Evolutionary conservation across 2,113 vertebrate species (phyloP).

Genomic region (Malaclemys terrapin): DNA sequence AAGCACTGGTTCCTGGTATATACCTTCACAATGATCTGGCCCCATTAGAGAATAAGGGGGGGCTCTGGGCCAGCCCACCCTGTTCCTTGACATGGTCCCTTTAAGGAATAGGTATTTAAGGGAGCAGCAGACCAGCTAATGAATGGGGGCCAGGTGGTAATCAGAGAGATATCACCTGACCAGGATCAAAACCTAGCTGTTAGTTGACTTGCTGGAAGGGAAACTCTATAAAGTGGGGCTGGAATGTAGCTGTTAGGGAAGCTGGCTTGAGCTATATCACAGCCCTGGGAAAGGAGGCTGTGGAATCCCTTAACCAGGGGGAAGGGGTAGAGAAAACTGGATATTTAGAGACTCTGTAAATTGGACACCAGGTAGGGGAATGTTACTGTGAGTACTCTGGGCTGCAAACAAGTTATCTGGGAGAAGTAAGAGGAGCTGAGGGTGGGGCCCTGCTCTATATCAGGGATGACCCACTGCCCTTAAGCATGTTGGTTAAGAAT

Average conservation of each 20-base stretch:
- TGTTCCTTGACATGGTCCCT: not conserved
- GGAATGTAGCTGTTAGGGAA: not conserved
- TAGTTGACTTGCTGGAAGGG: not conserved
- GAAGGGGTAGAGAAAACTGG: not conserved
- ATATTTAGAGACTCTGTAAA: not conserved
- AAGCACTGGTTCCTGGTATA: not conserved
- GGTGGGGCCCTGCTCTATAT: not conserved
- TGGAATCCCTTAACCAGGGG: not conserved
- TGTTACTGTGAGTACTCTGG: not conserved
- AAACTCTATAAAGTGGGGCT: not conserved
- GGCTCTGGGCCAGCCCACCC: not conserved
- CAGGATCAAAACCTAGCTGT: not conserved
- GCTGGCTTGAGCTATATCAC: not conserved
- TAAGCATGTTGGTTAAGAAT: not conserved
- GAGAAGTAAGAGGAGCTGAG: not conserved
- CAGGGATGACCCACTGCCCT: not conserved
- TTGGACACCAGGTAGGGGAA: not conserved
- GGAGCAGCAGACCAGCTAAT: not conserved
- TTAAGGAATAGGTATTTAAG: not conserved
- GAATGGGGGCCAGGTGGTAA: too few species aligned
- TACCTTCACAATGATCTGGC: not conserved
- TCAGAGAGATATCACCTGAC: too few species aligned
- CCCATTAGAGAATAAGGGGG: not conserved
- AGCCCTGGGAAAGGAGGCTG: not conserved
- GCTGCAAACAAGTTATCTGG: not conserved